These are phyloP conservation scores for Phrynosoma blainvillii DNA, from an alignment of 2,113 vertebrate genomes.

Conservation along the genomic window DNA sequence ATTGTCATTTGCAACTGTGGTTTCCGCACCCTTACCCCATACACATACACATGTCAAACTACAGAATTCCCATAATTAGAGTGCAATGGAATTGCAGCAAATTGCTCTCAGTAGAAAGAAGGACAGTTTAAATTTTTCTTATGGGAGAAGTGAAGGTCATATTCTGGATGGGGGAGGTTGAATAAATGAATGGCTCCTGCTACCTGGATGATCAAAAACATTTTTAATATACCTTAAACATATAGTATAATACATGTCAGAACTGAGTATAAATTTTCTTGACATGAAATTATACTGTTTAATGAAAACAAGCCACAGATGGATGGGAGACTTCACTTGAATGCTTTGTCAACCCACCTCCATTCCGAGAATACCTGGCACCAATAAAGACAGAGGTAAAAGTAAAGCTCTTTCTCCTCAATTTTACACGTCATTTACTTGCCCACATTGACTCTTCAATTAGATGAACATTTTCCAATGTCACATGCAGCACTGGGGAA, in stretches of 20 bases:
- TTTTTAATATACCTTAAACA: constrained; percentile 55
- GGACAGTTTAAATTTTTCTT: constrained; percentile 27
- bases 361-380: constrained; percentile 39
- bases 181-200: constrained; percentile 49
- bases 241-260: constrained; percentile 42
- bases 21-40: not conserved
- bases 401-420: constrained; percentile 55
- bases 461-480: constrained; percentile 60
- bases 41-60: not conserved
- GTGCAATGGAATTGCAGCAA: not conserved
- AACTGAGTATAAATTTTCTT: constrained; percentile 62
- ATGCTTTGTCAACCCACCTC: constrained; percentile 50
- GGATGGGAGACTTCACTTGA: constrained; percentile 53
- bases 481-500: constrained; percentile 42
- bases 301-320: constrained; percentile 67
- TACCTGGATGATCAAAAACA: constrained; percentile 53
- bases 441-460: constrained; percentile 22
- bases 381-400: constrained; percentile 64
- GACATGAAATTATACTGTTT: constrained; percentile 59
- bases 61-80: not conserved
- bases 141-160: constrained; percentile 28
- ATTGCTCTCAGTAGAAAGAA: not conserved
- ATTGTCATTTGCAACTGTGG: not conserved
- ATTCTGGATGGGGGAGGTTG: constrained; percentile 29
- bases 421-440: constrained; percentile 69